Conservation (phyloP, 2,888 invertebrate genomes). For the Slavum lentiscoides region DNA sequence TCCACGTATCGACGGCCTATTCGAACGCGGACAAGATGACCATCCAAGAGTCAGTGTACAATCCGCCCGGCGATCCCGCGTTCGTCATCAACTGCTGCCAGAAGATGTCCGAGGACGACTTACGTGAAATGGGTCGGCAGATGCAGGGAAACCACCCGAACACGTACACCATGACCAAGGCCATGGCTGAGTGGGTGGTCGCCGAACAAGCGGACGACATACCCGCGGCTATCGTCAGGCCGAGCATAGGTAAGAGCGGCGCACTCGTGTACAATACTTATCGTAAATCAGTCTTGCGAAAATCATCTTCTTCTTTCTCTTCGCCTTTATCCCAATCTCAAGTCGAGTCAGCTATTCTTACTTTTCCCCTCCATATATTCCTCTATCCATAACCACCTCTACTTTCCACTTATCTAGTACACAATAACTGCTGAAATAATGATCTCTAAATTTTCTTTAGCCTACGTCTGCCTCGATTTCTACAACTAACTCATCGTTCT, state of each 20-base stretch:
- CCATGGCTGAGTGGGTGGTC: conserved; percentile 70
- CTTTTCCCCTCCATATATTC: too few relatives aligned
- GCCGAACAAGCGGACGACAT: conserved; percentile 65
- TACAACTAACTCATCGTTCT: too few relatives aligned
- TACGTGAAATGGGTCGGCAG: conserved; percentile 61
- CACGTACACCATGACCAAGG: conserved; percentile 76
- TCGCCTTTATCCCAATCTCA: too few relatives aligned
- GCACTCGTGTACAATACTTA: too few relatives aligned
- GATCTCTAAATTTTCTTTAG: too few relatives aligned
- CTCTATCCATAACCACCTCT: too few relatives aligned
- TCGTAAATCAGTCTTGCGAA: too few relatives aligned
- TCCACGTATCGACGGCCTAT: conserved; percentile 87
- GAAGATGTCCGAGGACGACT: conserved; percentile 61
- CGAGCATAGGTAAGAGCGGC: conserved; percentile 65
- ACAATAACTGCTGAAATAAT: too few relatives aligned
- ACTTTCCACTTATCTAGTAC: too few relatives aligned
- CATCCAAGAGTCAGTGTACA: conserved; percentile 63
- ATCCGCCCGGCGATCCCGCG: conserved; percentile 63
- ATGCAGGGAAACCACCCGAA: conserved; percentile 65
- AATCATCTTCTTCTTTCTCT: too few relatives aligned
- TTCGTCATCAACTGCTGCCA: conserved; percentile 63
- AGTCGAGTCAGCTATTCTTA: too few relatives aligned
- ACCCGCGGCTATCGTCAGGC: conserved; percentile 71
- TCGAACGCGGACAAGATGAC: conserved; percentile 65
- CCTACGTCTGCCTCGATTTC: too few relatives aligned